A percentile compares a stretch with the other conserved stretches of the same genome.
These are phyloP conservation scores for Pachyuromys duprasi DNA, from an alignment of 2,797 vertebrate genomes.

Conservation along the genomic window DNA sequence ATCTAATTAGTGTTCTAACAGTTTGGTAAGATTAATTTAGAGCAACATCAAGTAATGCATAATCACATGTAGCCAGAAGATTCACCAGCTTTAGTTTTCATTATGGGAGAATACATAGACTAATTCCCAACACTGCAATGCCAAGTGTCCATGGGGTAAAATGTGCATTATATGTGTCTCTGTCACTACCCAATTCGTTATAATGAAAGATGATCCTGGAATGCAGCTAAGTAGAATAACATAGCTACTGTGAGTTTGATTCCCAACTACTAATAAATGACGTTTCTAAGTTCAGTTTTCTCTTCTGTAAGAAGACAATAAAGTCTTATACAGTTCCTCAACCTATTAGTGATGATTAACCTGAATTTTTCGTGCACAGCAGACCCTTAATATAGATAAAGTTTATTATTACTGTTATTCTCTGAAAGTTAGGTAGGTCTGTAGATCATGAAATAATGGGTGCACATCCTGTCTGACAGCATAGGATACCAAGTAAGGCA, in stretches of 20 bases:
- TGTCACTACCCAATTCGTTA: not conserved
- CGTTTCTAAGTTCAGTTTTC: not conserved
- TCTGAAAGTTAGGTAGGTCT: not conserved
- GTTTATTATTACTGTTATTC: not conserved
- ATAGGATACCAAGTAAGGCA: not conserved
- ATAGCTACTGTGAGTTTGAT: not conserved
- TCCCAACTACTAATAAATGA: slow-evolving; percentile 11
- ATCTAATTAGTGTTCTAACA: slow-evolving; percentile 73
- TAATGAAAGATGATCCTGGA: not conserved
- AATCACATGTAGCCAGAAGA: slow-evolving; percentile 45
- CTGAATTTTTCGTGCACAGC: not conserved
- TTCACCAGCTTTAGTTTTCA: slow-evolving; percentile 54
- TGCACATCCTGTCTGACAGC: not conserved
- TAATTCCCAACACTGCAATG: slow-evolving; percentile 48
- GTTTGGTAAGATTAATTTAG: slow-evolving; percentile 71
- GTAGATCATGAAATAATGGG: not conserved
- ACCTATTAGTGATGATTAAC: not conserved
- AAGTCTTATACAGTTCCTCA: not conserved
- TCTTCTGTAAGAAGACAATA: slow-evolving; percentile 25
- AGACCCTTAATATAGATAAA: not conserved
- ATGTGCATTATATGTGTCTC: not conserved
- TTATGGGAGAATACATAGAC: slow-evolving; percentile 52
- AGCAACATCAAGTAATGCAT: slow-evolving; percentile 54
- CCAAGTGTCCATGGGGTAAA: not conserved
- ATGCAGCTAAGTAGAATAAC: not conserved